Base-by-base conservation (phyloP, 2,113 vertebrate species). In the Microtus montanus region DNA sequence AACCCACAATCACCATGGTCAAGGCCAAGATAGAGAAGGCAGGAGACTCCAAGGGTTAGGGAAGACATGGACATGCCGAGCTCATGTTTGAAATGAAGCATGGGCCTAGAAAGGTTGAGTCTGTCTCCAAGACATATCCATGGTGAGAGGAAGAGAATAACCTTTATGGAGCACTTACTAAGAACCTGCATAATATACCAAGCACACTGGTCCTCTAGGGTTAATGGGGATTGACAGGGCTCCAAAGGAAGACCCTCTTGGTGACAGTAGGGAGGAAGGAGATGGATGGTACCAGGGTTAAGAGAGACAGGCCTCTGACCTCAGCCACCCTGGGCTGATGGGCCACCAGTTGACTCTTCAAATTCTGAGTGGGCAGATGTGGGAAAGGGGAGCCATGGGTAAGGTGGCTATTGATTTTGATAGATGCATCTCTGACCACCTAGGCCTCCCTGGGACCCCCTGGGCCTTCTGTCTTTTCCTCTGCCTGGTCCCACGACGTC, bases 281-380 rank as follows among this genome's bases (percentile, higher is more conserved):
- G 26, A 86, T 2, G 15, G 26, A 86, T 2, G 15, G 13, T 0
- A 7, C 11, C 38, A 0, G 4, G 49, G 30, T 3, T 28, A 22
- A 38, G 24, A 61, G 61, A 68, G 64, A 28, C 0, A 2, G 24
- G 79, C 28, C 14, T 63, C 47, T 15, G 19, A 33, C 5, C 24
- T 87, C 7, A 20, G 64, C 38, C 11, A 13, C 41, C 14, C 33
- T 19, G 58, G 58, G 7, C 64, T 33, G 9, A 35, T 11, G 12
- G 41, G 63, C 20, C 24, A 54, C 35, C 17, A 44, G n/a, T 71
- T 7, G 35, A 54, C 49, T 26, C 20, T 47, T 52, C 68, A 52
- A 63, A 14, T 13, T 63, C 58, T 49, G 9, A 38, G 10, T 10
- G 4, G 41, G 70, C 58, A 71, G 75, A 3, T 0, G 7, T n/a